Percentiles rank a stretch among this genome's conserved stretches.
Evolutionary conservation across 2,113 vertebrate species (phyloP).

Genomic region (Epinephelus cyanopodus): DNA sequence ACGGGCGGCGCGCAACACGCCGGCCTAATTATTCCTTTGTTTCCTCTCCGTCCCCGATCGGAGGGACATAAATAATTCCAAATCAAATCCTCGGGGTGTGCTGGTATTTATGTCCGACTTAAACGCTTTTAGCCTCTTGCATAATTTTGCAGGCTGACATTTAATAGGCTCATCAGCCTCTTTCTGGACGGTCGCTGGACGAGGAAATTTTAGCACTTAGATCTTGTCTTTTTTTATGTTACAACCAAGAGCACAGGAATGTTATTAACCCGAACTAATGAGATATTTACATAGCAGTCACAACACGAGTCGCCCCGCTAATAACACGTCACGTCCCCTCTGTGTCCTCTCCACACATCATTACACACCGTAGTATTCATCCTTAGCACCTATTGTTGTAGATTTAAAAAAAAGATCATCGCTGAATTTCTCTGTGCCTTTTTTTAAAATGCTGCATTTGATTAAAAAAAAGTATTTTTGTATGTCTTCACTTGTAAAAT

Average conservation of each 20-base stretch:
- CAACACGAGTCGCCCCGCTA: constrained; percentile 51
- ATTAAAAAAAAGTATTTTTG: constrained; percentile 12
- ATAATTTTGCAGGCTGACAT: constrained; percentile 82
- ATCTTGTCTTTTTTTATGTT: neutral
- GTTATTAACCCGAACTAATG: constrained; percentile 67
- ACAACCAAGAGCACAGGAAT: constrained; percentile 42
- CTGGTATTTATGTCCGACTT: constrained; percentile 69
- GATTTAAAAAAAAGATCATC: neutral
- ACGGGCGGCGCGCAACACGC: constrained; percentile 78
- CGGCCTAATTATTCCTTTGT: constrained; percentile 91
- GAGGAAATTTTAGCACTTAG: constrained; percentile 70
- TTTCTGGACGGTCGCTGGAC: constrained; percentile 73
- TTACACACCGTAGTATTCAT: neutral
- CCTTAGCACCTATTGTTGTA: neutral
- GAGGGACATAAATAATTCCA: constrained; percentile 81
- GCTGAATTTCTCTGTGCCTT: constrained; percentile 3
- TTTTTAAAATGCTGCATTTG: constrained; percentile 19
- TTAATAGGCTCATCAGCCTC: constrained; percentile 83
- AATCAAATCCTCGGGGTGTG: constrained; percentile 78
- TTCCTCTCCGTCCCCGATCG: constrained; percentile 79
- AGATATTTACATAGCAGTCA: constrained; percentile 68
- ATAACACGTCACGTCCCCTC: constrained; percentile 34
- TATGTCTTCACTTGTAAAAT: constrained; percentile 32
- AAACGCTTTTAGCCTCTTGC: constrained; percentile 76
- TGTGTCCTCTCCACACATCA: constrained; percentile 1